Percentiles rank a stretch among this genome's conserved stretches.
Evolutionary conservation across 2,888 invertebrate genomes (phyloP).

Genomic region (Cyaniris semiargus): DNA sequence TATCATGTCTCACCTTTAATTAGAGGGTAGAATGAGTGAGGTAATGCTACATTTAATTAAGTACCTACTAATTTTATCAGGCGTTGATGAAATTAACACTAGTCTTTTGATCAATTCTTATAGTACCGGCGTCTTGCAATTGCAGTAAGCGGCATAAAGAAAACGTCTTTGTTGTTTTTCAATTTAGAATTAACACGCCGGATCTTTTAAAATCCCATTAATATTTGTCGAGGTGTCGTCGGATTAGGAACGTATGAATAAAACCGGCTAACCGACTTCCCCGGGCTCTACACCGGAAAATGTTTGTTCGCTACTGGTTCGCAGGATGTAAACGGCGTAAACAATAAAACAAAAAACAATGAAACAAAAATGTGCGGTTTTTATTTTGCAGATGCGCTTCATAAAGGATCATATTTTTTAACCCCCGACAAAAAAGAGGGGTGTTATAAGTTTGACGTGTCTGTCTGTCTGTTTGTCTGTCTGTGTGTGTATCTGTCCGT

Average conservation of each 20-base stretch:
- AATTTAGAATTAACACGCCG: neutral
- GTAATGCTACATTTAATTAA: too few species aligned
- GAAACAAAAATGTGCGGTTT: neutral
- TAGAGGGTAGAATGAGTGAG: too few species aligned
- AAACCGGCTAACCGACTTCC: slow-evolving; percentile 20
- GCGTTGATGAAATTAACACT: too few species aligned
- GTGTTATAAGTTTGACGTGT: too few species aligned
- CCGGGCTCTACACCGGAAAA: slow-evolving; percentile 23
- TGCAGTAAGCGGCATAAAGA: neutral
- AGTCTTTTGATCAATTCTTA: neutral
- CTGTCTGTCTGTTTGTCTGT: too few species aligned
- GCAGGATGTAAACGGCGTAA: slow-evolving; percentile 9
- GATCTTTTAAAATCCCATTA: slow-evolving; percentile 19
- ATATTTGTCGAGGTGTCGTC: slow-evolving; percentile 3
- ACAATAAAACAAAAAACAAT: neutral
- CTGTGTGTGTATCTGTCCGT: too few species aligned
- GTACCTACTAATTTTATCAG: too few species aligned
- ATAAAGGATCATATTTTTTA: neutral
- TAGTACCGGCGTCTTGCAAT: neutral
- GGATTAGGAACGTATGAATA: slow-evolving; percentile 15
- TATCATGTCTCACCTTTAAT: too few species aligned
- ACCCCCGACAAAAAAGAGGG: too few species aligned
- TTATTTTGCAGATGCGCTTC: neutral
- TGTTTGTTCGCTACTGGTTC: neutral
- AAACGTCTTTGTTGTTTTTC: neutral